These are phyloP conservation scores for Mimas tiliae DNA, from an alignment of 2,888 invertebrate genomes.

Conservation along the genomic window DNA sequence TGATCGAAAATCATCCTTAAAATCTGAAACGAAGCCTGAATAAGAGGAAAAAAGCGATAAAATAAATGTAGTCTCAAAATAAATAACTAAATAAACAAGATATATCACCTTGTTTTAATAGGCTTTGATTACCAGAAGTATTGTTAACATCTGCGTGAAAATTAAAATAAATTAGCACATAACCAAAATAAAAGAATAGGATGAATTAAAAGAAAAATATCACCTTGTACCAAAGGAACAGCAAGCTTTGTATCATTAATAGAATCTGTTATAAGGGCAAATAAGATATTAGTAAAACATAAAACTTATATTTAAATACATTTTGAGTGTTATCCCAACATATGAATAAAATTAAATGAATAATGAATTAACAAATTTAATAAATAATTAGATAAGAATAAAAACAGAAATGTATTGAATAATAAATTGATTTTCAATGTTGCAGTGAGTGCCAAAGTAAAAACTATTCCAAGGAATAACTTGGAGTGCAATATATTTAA, in stretches of 20 bases:
- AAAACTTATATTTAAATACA: not conserved
- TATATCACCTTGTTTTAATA: constrained; percentile 25
- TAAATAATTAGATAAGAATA: no score
- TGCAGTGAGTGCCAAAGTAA: no score
- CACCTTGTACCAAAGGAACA: constrained; percentile 27
- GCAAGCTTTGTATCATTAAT: constrained; percentile 24
- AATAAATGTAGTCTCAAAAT: constrained; percentile 32
- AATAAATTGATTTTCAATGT: no score
- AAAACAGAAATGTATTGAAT: no score
- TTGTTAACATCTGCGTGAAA: constrained; percentile 30
- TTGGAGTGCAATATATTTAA: no score
- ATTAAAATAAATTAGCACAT: constrained; percentile 36
- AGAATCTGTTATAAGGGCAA: constrained; percentile 28
- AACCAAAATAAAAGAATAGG: constrained; percentile 28
- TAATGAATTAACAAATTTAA: no score
- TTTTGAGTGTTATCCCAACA: no score
- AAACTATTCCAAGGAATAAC: no score
- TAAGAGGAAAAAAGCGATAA: constrained; percentile 44
- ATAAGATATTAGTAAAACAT: constrained; percentile 10
- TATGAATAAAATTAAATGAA: no score
- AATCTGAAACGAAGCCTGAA: constrained; percentile 57
- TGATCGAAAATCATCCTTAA: constrained; percentile 56
- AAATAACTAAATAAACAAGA: not conserved
- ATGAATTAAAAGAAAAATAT: constrained; percentile 29
- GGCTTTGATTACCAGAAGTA: constrained; percentile 30